phyloP scores from a whole-genome alignment of 2,797 vertebrate genomes.

The Schizopygopsis malacanthus region DNA sequence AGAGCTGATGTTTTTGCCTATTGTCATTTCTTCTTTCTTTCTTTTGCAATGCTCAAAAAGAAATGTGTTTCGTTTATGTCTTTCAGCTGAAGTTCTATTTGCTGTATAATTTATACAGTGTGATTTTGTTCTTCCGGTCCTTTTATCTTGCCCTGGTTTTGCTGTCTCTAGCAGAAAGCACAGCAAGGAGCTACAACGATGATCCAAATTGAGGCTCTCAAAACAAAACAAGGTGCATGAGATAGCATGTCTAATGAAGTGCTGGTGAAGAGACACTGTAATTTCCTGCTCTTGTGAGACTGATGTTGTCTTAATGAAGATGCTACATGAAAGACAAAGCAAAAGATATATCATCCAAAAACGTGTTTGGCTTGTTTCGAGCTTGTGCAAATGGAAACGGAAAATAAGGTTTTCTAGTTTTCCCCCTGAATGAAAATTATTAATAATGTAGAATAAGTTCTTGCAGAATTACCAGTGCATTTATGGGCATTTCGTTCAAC shows the following conservation, averaged over 20 bases:
- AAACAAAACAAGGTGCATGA: constrained; percentile 74
- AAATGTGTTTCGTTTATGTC: neutral
- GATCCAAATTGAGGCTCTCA: constrained; percentile 64
- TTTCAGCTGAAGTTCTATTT: neutral
- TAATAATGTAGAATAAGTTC: neutral
- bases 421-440: neutral
- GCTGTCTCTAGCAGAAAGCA: constrained; percentile 41
- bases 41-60: neutral
- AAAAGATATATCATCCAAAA: neutral
- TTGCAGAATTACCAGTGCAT: neutral
- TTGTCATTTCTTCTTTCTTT: neutral
- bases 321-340: constrained; percentile 61
- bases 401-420: neutral
- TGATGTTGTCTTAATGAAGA: constrained; percentile 70
- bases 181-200: constrained; percentile 54
- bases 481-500: neutral
- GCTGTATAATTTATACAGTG: neutral
- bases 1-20: constrained; percentile 48
- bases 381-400: neutral
- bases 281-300: constrained; percentile 72
- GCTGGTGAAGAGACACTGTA: constrained; percentile 76
- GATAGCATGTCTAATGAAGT: constrained; percentile 77
- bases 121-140: constrained; percentile 46
- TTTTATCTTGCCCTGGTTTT: constrained; percentile 36
- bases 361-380: constrained; percentile 55